These are phyloP conservation scores for Lerema accius DNA, from an alignment of 1,140 invertebrate species.

Conservation along the genomic window DNA sequence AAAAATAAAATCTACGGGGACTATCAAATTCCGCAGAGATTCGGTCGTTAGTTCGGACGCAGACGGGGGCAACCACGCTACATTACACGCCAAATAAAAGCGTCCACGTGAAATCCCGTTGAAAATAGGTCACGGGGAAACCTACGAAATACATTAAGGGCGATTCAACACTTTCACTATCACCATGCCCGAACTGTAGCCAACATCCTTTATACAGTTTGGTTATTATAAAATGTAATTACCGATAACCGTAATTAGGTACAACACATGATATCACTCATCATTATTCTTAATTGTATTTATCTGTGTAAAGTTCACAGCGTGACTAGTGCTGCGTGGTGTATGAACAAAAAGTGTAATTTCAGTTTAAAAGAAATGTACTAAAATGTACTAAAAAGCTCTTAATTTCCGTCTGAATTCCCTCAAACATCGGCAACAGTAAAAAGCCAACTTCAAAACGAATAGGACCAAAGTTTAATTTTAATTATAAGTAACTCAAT, in stretches of 20 bases:
- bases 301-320: no score
- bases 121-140: slow-evolving; percentile 44
- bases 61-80: slow-evolving; percentile 20
- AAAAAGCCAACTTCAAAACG: neutral
- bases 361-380: no score
- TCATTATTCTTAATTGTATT: no score
- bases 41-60: slow-evolving; percentile 10
- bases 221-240: no score
- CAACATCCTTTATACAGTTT: no score
- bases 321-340: no score
- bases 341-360: no score
- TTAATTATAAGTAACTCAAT: slow-evolving; percentile 23
- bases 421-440: neutral
- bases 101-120: slow-evolving; percentile 36
- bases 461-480: slow-evolving; percentile 23
- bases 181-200: neutral
- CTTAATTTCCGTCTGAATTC: no score
- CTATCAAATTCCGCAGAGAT: neutral
- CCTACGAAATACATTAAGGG: neutral
- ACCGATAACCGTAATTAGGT: no score
- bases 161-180: neutral
- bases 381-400: no score
- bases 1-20: neutral
- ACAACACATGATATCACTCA: no score
- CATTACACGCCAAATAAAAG: slow-evolving; percentile 47